Base-by-base conservation (phyloP, 2,113 vertebrate species). In the Boulengeromyrus knoepffleri region DNA sequence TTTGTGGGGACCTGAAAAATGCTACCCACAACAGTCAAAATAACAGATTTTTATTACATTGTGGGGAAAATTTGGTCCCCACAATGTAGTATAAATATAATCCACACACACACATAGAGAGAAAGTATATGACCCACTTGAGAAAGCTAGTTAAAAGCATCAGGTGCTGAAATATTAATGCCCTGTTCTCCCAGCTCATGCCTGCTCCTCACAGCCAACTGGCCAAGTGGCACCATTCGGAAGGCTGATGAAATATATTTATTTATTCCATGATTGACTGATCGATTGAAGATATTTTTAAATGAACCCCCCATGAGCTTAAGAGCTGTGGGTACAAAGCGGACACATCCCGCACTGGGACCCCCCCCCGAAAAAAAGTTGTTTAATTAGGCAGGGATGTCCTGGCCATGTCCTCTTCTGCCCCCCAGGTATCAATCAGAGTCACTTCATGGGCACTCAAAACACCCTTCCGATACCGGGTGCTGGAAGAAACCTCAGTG, bases 261-360 rank as follows among this genome's bases (percentile, higher is more conserved):
- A 94, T 95, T 95, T 93, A 39, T 42, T 95, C 94, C 96, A 96
- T 96, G 96, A 96, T 96, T 97, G 96, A 96, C 96, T 97, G 94
- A 96, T 96, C 92, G 96, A 96, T 96, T 97, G 96, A 97, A 97
- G 96, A 97, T 97, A 97, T 97, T 96, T 97, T 97, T 96, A 96
- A 96, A 97, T 94, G 93, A 95, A 95, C 94, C 96, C 96, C 96
- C 96, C 93, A 93, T 94, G 96, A 96, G 96, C 94, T 94, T 94
- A 93, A 93, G 62, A 58, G 93, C 94, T 96, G 94, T 93, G 91
- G 93, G 94, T 96, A 96, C 94, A 96, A 96, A 96, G 96, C 93
- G 92, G 93, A 92, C 93, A 92, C 92, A 92, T 95, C 94, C 95
- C 91, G 92, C 93, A 94, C 95, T 94, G 92, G 92, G 94, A 95